Evolutionary conservation across 2,888 invertebrate genomes (phyloP).

Genomic region (Metalampra italica): DNA sequence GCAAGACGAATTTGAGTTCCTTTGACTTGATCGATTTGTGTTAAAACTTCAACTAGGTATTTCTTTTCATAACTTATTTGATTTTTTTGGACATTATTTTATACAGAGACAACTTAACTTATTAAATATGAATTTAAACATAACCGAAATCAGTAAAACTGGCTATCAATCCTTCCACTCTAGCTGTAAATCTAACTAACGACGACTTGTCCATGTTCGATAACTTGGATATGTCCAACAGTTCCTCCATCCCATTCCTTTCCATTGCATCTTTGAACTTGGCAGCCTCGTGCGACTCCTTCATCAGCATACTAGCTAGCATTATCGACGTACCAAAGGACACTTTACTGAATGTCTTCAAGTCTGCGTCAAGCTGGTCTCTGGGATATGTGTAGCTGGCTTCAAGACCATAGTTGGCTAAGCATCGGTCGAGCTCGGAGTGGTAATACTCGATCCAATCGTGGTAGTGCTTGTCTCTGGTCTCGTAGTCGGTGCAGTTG

Average conservation of each 20-base stretch:
- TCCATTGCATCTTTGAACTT: constrained; percentile 9
- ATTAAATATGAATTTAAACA: constrained; percentile 7
- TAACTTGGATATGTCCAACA: background rate
- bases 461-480: constrained; percentile 24
- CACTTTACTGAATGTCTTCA: constrained; percentile 10
- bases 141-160: constrained; percentile 26
- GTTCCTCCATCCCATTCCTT: background rate
- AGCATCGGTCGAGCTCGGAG: constrained; percentile 13
- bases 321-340: constrained; percentile 2
- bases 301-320: background rate
- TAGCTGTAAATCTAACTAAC: constrained; percentile 15
- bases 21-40: too few species aligned
- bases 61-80: too few species aligned
- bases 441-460: constrained; percentile 35
- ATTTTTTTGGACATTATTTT: too few species aligned
- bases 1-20: too few species aligned
- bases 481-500: constrained; percentile 35
- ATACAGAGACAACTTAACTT: background rate
- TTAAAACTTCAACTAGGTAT: too few species aligned
- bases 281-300: constrained; percentile 21
- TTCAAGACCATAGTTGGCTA: background rate
- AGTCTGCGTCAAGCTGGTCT: background rate
- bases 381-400: background rate
- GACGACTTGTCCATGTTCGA: constrained; percentile 8
- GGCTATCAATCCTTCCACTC: constrained; percentile 25